Conservation (phyloP, 2,113 vertebrate species). For the Ageneiosus marmoratus region DNA sequence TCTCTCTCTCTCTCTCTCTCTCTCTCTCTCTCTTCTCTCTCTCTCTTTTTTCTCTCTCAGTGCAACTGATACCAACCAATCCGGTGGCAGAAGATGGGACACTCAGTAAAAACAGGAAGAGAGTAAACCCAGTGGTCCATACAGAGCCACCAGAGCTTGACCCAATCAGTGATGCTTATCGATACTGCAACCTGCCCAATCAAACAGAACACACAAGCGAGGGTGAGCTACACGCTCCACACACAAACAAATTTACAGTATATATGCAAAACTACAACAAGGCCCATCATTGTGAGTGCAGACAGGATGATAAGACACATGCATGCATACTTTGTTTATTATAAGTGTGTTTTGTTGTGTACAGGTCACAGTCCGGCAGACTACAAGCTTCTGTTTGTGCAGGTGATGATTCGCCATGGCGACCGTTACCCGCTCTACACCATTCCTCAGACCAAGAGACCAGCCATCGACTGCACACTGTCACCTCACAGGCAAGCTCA, state of each 20-base stretch:
- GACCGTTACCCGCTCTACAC: conserved; percentile 93
- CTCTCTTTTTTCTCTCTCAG: conserved; percentile 59
- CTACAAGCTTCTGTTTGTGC: conserved; percentile 88
- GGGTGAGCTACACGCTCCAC: conserved; percentile 71
- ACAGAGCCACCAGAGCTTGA: conserved; percentile 79
- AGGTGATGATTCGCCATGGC: conserved; percentile 94
- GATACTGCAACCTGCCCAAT: conserved; percentile 90
- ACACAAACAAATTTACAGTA: not conserved
- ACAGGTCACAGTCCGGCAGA: conserved; percentile 91
- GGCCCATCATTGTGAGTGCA: not conserved
- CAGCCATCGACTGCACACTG: conserved; percentile 89
- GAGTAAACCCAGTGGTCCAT: conserved; percentile 81
- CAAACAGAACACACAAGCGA: conserved; percentile 87
- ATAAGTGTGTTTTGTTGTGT: conserved; percentile 3
- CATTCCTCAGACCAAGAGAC: conserved; percentile 94
- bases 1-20: not conserved
- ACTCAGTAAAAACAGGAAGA: conserved; percentile 85
- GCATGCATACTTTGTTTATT: not conserved
- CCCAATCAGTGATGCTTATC: conserved; percentile 82
- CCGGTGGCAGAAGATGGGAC: conserved; percentile 71
- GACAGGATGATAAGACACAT: not conserved
- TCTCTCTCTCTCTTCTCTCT: not conserved
- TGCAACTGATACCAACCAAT: conserved; percentile 83
- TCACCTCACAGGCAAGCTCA: conserved; percentile 75
- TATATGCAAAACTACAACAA: not conserved